Evolutionary conservation across 1,140 invertebrate genomes (phyloP).

Genomic region (Lamellibrachia luymesi): DNA sequence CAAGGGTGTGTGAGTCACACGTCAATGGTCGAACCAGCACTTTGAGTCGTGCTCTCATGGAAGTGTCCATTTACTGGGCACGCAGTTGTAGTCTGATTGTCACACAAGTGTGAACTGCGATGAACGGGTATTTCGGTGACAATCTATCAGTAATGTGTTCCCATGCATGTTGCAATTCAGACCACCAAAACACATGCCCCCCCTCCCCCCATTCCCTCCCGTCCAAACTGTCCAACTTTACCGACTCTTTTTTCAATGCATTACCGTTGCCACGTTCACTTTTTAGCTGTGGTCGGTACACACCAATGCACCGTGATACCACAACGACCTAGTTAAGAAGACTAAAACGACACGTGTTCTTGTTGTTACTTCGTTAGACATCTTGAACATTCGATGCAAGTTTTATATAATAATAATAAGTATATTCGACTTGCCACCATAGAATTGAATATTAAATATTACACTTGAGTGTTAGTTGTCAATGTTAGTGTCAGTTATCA

Average conservation of each 20-base stretch:
- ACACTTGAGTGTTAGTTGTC: background rate
- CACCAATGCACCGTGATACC: background rate
- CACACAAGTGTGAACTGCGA: too few relatives aligned
- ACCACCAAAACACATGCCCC: background rate
- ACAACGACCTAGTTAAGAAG: background rate
- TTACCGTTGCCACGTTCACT: background rate
- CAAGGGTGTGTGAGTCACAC: too few relatives aligned
- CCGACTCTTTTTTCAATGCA: background rate
- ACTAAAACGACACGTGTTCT: too few relatives aligned
- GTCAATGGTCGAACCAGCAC: too few relatives aligned
- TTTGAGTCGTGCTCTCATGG: too few relatives aligned
- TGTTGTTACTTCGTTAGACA: too few relatives aligned
- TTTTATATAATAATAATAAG: too few relatives aligned
- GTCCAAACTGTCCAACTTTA: background rate
- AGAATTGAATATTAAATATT: too few relatives aligned
- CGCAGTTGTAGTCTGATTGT: too few relatives aligned
- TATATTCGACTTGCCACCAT: too few relatives aligned
- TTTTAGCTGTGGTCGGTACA: background rate
- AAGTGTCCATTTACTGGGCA: too few relatives aligned
- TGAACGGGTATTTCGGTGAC: background rate
- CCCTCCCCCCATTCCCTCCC: background rate
- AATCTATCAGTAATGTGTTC: background rate
- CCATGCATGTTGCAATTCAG: background rate
- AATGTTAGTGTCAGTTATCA: background rate
- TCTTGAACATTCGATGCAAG: too few relatives aligned